Percentiles rank a stretch among this genome's conserved stretches.
Conservation (phyloP, 2,888 invertebrate genomes). For the Plebejus anna region DNA sequence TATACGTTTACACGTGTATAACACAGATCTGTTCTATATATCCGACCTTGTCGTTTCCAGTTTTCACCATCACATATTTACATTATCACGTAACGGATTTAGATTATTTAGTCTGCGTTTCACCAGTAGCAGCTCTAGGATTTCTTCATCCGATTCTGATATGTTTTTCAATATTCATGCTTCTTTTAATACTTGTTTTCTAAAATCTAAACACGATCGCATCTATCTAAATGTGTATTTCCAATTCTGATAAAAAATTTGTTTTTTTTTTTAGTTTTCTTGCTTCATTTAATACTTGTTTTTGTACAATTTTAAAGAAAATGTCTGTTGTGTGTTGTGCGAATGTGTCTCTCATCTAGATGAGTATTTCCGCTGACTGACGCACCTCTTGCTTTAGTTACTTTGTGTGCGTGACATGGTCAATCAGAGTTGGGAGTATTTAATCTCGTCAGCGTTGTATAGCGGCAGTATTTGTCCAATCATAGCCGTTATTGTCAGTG, state of each 20-base stretch:
- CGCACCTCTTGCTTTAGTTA: neutral
- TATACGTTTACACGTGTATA: conserved; percentile 5
- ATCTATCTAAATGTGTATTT: neutral
- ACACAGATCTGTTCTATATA: conserved; percentile 21
- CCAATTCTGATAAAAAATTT: neutral
- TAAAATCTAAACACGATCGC: neutral
- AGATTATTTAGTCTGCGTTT: conserved; percentile 20
- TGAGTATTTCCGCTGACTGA: neutral
- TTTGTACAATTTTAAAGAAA: neutral
- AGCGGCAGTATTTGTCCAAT: conserved; percentile 72
- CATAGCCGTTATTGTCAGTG: conserved; percentile 64
- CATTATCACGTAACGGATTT: conserved; percentile 12
- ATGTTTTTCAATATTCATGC: neutral
- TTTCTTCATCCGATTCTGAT: neutral
- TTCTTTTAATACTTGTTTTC: neutral
- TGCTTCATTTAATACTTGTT: neutral
- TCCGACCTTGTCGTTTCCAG: conserved; percentile 21
- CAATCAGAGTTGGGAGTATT: conserved; percentile 15
- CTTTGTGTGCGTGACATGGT: neutral
- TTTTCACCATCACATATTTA: conserved; percentile 23
- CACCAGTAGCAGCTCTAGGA: neutral
- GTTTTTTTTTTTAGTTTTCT: neutral
- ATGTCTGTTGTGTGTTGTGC: neutral
- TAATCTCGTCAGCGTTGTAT: conserved; percentile 50
- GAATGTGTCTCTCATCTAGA: neutral